Conservation (phyloP, 2,888 invertebrate species). For the Troides oblongomaculatus region DNA sequence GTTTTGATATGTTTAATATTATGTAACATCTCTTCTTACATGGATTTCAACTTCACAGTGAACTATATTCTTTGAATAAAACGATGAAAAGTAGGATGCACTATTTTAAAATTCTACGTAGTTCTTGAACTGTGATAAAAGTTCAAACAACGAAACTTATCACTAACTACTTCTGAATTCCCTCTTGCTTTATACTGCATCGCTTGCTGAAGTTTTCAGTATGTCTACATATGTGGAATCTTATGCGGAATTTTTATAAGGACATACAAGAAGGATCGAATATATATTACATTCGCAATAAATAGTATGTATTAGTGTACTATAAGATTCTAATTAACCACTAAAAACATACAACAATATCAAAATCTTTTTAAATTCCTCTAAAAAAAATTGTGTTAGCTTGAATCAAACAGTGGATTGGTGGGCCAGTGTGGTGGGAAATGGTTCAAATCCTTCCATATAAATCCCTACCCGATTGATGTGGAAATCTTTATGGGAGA, state of each 20-base stretch:
- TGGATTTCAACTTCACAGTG: too few species aligned
- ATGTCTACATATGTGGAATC: slow-evolving; percentile 6
- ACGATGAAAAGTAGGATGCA: neutral
- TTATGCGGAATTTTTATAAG: neutral
- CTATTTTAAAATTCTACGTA: slow-evolving; percentile 23
- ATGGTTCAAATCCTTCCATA: too few species aligned
- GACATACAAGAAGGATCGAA: neutral
- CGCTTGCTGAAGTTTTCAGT: slow-evolving; percentile 15
- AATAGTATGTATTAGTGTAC: neutral
- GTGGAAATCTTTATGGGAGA: too few species aligned
- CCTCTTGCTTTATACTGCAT: slow-evolving; percentile 38
- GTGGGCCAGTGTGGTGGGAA: too few species aligned
- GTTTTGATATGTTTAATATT: too few species aligned
- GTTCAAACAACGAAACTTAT: slow-evolving; percentile 60
- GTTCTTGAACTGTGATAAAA: slow-evolving; percentile 45
- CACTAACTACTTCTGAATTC: slow-evolving; percentile 55
- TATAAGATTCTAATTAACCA: neutral
- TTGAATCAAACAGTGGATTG: too few species aligned
- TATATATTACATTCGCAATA: neutral
- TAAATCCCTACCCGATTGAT: too few species aligned
- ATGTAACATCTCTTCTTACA: too few species aligned
- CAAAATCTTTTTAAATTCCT: too few species aligned
- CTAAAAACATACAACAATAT: too few species aligned
- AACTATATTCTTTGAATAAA: neutral
- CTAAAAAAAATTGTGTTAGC: too few species aligned